Conservation (phyloP, 2,113 vertebrate species). For the Paedocypris sp. region DNA sequence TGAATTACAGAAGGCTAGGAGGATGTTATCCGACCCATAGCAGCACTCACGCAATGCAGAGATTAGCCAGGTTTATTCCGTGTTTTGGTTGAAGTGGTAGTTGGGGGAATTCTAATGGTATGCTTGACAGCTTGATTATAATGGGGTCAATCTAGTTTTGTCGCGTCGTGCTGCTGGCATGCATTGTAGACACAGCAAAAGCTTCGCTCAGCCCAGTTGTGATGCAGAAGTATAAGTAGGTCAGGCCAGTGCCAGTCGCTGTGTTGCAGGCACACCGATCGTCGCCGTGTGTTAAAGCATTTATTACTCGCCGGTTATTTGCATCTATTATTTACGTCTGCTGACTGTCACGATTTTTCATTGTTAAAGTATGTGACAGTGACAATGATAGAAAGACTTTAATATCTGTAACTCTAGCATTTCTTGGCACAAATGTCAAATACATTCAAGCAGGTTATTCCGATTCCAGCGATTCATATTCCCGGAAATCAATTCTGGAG, state of each 20-base stretch:
- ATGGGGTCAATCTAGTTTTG: not conserved
- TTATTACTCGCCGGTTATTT: conserved; percentile 35
- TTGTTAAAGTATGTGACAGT: too few species aligned
- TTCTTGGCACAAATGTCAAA: too few species aligned
- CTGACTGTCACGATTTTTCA: conserved; percentile 40
- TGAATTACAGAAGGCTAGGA: too few species aligned
- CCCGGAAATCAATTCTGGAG: too few species aligned
- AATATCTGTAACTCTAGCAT: too few species aligned
- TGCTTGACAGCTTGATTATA: not conserved
- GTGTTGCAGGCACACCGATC: not conserved
- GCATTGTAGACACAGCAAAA: not conserved
- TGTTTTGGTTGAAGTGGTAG: too few species aligned
- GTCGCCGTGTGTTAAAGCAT: conserved; percentile 4
- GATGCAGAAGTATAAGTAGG: conserved; percentile 27
- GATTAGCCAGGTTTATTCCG: too few species aligned
- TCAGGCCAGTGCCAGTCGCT: conserved; percentile 9
- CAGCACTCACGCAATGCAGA: too few species aligned
- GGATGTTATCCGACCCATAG: too few species aligned
- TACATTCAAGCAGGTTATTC: too few species aligned
- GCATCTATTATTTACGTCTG: conserved; percentile 42
- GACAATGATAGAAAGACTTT: too few species aligned
- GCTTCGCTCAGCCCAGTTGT: not conserved
- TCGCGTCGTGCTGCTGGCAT: not conserved
- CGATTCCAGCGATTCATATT: too few species aligned
- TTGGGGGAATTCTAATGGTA: not conserved